phyloP scores from a whole-genome alignment of 2,113 vertebrate species.

The Clupea harengus region DNA sequence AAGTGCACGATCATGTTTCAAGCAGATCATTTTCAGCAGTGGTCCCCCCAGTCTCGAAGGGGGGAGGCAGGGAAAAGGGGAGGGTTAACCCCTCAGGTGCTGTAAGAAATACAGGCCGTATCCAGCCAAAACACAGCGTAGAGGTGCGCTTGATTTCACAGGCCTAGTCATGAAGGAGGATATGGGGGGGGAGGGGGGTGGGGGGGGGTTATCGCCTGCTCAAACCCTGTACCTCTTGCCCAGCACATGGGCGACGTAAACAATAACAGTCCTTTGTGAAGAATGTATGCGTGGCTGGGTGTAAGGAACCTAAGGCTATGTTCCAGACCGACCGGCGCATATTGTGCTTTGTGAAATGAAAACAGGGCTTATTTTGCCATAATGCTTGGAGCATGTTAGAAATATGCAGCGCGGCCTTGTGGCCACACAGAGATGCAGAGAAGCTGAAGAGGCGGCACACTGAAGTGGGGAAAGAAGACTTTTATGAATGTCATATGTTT shows the following conservation, averaged over 20 bases:
- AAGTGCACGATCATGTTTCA: conserved; percentile 40
- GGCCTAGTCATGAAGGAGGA: neutral
- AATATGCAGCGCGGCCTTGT: neutral
- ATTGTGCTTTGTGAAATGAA: neutral
- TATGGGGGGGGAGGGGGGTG: neutral
- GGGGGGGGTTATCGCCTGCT: neutral
- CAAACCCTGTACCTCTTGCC: neutral
- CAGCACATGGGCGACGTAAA: neutral
- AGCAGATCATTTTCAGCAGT: conserved; percentile 10
- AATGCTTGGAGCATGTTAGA: neutral
- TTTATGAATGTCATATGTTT: neutral
- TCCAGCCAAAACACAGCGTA: neutral
- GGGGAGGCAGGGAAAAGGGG: neutral
- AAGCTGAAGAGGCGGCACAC: neutral
- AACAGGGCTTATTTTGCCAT: neutral
- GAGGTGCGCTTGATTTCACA: neutral
- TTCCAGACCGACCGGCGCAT: neutral
- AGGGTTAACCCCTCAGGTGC: neutral
- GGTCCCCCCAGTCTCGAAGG: neutral
- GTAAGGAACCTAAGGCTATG: conserved; percentile 1
- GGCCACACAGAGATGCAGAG: neutral
- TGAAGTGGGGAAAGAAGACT: neutral
- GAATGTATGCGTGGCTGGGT: neutral
- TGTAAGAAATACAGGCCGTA: neutral
- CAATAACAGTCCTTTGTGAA: conserved; percentile 35